Conservation (phyloP, 2,888 invertebrate species). For the Lasioglossum pauxillum region DNA sequence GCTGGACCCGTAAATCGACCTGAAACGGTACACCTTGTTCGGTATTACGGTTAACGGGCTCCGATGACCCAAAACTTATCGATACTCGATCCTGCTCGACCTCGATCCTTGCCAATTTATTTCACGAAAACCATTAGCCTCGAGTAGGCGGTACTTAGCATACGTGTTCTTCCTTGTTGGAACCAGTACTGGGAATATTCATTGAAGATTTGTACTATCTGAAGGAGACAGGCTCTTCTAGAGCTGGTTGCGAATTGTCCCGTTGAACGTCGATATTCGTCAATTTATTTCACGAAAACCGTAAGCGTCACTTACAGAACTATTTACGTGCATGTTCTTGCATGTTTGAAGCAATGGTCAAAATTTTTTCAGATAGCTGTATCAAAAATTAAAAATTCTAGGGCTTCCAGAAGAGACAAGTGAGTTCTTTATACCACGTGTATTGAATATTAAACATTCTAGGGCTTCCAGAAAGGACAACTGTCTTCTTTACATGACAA, state of each 20-base stretch:
- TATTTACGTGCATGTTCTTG: neutral
- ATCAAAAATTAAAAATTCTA: too few species aligned
- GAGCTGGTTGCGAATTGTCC: neutral
- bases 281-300: neutral
- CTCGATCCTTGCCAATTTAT: neutral
- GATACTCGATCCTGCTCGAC: neutral
- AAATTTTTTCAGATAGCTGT: neutral
- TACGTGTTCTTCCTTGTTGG: neutral
- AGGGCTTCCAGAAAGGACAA: too few species aligned
- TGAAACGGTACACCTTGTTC: conserved; percentile 6
- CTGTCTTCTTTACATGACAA: too few species aligned
- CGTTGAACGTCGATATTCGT: neutral
- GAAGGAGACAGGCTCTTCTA: neutral
- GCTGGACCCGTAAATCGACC: conserved; percentile 85
- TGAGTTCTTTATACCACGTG: too few species aligned
- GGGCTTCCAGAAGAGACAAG: too few species aligned
- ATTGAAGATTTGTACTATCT: neutral
- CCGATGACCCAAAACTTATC: neutral
- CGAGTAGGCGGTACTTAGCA: neutral
- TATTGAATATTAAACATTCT: too few species aligned
- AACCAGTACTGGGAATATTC: neutral
- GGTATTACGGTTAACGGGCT: neutral
- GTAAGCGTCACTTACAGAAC: neutral
- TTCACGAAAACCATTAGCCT: neutral
- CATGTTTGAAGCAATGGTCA: neutral